Evolutionary conservation across 2,888 invertebrate genomes (phyloP).

Genomic region (Frankliniella intonsa): DNA sequence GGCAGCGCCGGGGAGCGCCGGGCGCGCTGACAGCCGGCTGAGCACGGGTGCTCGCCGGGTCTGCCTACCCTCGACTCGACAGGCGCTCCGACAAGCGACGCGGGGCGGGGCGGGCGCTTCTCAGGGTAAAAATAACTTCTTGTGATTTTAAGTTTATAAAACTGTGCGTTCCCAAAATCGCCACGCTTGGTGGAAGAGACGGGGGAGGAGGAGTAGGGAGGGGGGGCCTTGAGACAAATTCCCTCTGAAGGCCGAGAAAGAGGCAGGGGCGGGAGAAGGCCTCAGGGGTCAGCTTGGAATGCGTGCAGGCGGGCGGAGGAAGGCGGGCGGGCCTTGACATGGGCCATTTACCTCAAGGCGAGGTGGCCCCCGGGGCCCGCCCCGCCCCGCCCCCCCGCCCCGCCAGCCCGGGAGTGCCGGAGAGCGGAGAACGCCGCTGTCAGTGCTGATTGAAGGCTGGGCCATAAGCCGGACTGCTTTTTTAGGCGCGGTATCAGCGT

Average conservation of each 20-base stretch:
- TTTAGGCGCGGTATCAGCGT: not conserved
- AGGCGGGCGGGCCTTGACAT: conserved; percentile 5
- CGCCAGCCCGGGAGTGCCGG: not conserved
- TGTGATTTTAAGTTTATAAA: no score
- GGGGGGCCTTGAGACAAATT: conserved; percentile 28
- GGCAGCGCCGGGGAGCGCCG: not conserved
- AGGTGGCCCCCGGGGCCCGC: not conserved
- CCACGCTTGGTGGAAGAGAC: no score
- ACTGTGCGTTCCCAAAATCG: no score
- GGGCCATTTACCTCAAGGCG: conserved; percentile 10
- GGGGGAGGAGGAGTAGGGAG: not conserved
- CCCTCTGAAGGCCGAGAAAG: not conserved
- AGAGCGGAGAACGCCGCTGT: not conserved
- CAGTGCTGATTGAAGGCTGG: not conserved
- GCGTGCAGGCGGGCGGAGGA: not conserved
- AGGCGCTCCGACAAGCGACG: not conserved
- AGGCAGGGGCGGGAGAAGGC: no score
- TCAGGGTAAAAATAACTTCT: no score
- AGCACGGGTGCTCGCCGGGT: not conserved
- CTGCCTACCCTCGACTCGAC: not conserved
- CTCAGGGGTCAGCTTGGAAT: no score
- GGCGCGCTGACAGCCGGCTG: not conserved
- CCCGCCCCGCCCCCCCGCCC: not conserved
- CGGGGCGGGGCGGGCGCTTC: no score
- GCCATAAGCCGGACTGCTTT: not conserved